Evolutionary conservation across 2,888 invertebrate species (phyloP), one percentile per base, ranked within the genome.

Genomic region (Volucella inanis): DNA sequence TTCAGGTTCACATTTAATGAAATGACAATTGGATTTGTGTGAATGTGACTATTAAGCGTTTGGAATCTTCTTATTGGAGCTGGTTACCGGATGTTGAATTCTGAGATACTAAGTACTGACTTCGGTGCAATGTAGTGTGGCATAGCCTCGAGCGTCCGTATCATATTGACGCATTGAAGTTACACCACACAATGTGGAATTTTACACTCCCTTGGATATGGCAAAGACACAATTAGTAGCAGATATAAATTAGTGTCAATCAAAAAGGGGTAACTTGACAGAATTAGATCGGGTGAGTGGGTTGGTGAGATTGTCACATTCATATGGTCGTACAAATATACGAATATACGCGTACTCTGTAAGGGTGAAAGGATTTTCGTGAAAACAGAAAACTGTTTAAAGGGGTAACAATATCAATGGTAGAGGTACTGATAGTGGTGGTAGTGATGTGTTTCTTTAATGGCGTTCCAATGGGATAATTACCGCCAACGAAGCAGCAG

Each of bases 101-200:
- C 31, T 31, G 31, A 31, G 6, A 31, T 31, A 31, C 31, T 31
- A 31, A 31, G 31, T 6, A 31, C 31, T 31, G 6, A 31, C 15
- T 65, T 49, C 14, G 41, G 41, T 43, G 39, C 43, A 52, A 38
- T 45, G 31, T 67, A 55, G 38, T 64, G 64, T 55, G 55, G 41
- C 47, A 65, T 68, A 75, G 79, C 84, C 84, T 80, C 80, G 75
- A 64, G 75, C 75, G 57, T 84, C 75, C 75, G 75, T 80, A 80
- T 84, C 84, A 65, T 76, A 80, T 84, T 80, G 80, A 84, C 75
- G 70, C 75, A 76, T 80, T 80, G 65, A 67, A 75, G 75, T 76
- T 59, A 84, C 31, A 31, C 31, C 31, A 31, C 31, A 31, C 80
- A 84, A 65, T 80, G 59, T 70, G 75, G 70, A 84, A 84, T 79